Conservation (phyloP, 2,797 vertebrate species). For the Bryconaethiops microstoma region DNA sequence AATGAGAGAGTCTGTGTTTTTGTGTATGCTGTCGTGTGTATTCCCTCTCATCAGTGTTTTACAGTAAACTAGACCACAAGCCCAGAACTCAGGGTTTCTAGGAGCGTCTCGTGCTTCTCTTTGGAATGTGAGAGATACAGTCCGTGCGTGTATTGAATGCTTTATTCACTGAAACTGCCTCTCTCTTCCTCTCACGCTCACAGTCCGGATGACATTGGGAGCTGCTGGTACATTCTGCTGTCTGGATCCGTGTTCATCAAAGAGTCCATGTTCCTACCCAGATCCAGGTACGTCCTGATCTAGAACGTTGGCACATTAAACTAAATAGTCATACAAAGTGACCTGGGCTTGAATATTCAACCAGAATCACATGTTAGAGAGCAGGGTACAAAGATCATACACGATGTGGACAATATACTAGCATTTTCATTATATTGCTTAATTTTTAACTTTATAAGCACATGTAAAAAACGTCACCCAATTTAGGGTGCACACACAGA, state of each 20-base stretch:
- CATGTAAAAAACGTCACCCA: no score
- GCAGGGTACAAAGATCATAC: no score
- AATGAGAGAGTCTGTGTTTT: conserved; percentile 25
- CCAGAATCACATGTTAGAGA: no score
- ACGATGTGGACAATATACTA: no score
- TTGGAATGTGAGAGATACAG: neutral
- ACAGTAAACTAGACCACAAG: conserved; percentile 37
- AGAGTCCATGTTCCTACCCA: conserved; percentile 98
- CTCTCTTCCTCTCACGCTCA: neutral
- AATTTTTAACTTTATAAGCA: no score
- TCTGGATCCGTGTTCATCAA: conserved; percentile 99
- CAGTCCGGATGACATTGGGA: conserved; percentile 96
- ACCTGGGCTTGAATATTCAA: no score
- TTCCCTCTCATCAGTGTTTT: neutral
- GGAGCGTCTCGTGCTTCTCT: conserved; percentile 56
- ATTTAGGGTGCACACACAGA: no score
- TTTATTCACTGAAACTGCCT: neutral
- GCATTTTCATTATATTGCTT: no score
- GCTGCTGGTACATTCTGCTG: conserved; percentile 98
- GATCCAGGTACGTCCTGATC: conserved; percentile 90
- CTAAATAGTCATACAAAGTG: neutral
- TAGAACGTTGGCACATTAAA: neutral
- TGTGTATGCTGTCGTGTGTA: neutral
- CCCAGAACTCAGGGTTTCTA: conserved; percentile 31
- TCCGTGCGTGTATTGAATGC: neutral